phyloP scores from a whole-genome alignment of 2,797 vertebrate genomes.

The Molothrus ater region DNA sequence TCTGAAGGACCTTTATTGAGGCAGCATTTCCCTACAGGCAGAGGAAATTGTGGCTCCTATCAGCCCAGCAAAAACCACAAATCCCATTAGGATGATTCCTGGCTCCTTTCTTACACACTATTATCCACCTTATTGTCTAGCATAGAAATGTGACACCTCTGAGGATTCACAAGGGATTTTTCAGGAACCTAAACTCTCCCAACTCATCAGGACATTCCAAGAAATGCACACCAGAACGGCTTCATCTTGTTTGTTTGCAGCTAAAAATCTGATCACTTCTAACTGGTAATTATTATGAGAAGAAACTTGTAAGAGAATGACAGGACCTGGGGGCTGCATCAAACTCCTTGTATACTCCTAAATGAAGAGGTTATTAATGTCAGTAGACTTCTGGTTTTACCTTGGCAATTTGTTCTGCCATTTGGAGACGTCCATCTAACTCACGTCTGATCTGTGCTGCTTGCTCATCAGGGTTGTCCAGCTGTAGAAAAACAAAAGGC shows the following conservation, averaged over 20 bases:
- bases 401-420: constrained; percentile 98
- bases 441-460: constrained; percentile 97
- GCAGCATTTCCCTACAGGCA: neutral
- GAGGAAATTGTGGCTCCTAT: neutral
- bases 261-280: neutral
- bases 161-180: neutral
- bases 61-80: neutral
- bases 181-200: neutral
- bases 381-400: constrained; percentile 76
- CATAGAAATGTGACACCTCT: neutral
- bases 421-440: constrained; percentile 95
- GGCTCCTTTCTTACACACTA: neutral
- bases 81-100: neutral
- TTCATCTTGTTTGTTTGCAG: neutral
- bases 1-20: neutral
- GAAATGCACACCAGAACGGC: neutral
- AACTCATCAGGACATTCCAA: neutral
- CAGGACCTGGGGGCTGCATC: neutral
- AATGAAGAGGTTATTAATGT: neutral
- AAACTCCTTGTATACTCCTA: neutral
- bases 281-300: neutral
- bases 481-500: constrained; percentile 77
- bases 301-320: neutral
- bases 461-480: constrained; percentile 98
- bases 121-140: neutral